phyloP scores from a whole-genome alignment of 2,113 vertebrate genomes.

The Pithys albifrons region DNA sequence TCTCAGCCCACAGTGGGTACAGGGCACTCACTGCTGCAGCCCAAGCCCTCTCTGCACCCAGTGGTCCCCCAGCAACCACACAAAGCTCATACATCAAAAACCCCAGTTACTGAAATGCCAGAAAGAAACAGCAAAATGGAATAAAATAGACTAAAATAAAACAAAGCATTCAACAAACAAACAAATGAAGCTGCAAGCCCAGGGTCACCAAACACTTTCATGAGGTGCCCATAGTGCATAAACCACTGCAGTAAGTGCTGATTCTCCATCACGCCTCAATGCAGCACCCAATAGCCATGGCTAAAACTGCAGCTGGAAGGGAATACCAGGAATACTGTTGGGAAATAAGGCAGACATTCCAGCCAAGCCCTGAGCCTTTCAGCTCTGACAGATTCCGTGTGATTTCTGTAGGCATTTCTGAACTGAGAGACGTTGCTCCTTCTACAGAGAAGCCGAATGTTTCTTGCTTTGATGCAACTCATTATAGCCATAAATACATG shows the following conservation, averaged over 20 bases:
- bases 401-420: background rate
- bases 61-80: background rate
- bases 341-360: background rate
- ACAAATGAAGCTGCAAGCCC: background rate
- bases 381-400: background rate
- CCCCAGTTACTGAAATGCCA: background rate
- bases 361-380: background rate
- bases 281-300: background rate
- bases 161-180: background rate
- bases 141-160: background rate
- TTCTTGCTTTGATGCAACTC: slow-evolving; percentile 40
- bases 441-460: background rate
- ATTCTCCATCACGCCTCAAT: fast-evolving
- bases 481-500: slow-evolving; percentile 26
- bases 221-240: fast-evolving
- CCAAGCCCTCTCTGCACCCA: background rate
- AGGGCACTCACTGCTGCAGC: background rate
- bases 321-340: background rate
- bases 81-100: fast-evolving
- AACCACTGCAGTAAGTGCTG: background rate
- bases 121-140: background rate
- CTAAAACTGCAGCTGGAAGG: background rate
- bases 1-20: background rate
- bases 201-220: background rate
- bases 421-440: background rate